A percentile compares a stretch with the other conserved stretches of the same genome.
phyloP scores from a whole-genome alignment of 2,113 vertebrate species.

The Chionis minor region DNA sequence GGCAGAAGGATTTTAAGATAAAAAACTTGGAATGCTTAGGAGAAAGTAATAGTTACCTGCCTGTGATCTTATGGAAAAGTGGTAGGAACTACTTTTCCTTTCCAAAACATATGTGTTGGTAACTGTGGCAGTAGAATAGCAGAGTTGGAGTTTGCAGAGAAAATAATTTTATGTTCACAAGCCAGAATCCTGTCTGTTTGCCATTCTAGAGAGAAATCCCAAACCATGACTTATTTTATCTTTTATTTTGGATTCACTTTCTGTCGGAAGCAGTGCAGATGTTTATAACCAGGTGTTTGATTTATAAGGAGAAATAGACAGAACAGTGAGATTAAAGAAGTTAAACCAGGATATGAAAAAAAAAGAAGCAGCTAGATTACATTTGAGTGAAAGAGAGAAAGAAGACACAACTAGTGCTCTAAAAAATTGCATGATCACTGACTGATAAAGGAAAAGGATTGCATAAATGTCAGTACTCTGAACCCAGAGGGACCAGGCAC shows the following conservation, averaged over 20 bases:
- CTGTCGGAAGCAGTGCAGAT: neutral
- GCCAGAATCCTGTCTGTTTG: neutral
- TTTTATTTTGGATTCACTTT: neutral
- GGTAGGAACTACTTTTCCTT: neutral
- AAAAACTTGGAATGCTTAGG: neutral
- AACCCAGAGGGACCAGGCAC: neutral
- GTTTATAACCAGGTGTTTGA: neutral
- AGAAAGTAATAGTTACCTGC: neutral
- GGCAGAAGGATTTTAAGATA: neutral
- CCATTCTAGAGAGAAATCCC: neutral
- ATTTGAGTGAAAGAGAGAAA: neutral
- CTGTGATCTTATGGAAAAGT: neutral
- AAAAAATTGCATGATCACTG: neutral
- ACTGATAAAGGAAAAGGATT: neutral
- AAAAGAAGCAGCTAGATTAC: neutral
- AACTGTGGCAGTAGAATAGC: neutral
- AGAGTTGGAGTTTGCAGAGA: neutral
- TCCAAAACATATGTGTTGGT: neutral
- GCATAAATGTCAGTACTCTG: neutral
- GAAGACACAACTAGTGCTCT: neutral
- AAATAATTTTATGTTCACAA: neutral
- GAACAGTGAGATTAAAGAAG: neutral
- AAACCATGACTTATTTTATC: neutral
- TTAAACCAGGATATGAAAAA: neutral
- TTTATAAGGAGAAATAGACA: neutral